Conservation (phyloP, 1,140 invertebrate genomes). For the Hydropsyche tenuis region DNA sequence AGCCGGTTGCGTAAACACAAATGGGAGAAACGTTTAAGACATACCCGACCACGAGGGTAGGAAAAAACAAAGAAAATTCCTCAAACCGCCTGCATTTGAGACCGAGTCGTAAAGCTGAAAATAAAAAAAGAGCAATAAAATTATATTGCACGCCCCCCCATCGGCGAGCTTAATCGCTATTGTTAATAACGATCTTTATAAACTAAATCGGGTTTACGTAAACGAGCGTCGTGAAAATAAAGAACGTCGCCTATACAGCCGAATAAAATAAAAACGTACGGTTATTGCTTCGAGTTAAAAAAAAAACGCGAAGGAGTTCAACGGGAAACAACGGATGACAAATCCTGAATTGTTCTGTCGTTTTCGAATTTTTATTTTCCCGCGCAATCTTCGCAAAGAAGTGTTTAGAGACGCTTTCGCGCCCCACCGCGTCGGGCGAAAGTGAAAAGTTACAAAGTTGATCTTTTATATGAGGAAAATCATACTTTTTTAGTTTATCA, state of each 20-base stretch:
- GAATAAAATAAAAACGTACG: too few species aligned
- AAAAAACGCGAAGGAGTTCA: too few species aligned
- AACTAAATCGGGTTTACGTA: background rate
- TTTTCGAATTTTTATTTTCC: too few species aligned
- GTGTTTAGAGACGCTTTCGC: too few species aligned
- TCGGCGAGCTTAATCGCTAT: conserved; percentile 8
- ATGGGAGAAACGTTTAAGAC: conserved; percentile 14
- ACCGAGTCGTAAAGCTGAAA: conserved; percentile 17
- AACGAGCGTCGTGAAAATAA: background rate
- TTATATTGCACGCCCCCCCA: background rate
- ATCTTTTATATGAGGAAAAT: conserved; percentile 3
- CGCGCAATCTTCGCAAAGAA: too few species aligned
- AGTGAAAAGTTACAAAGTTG: conserved; percentile 3
- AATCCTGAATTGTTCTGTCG: too few species aligned
- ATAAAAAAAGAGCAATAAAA: conserved; percentile 10
- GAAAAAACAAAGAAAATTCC: conserved; percentile 13
- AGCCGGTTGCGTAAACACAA: conserved; percentile 24
- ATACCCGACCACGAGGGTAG: background rate
- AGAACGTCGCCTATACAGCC: too few species aligned
- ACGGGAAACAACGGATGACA: too few species aligned
- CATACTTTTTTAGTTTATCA: conserved; percentile 15
- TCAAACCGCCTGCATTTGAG: background rate
- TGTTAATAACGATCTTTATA: conserved; percentile 22
- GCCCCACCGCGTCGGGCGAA: background rate
- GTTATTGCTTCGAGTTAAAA: too few species aligned